Percentiles rank a stretch among this genome's conserved stretches.
Evolutionary conservation across 2,113 vertebrate species (phyloP).

Genomic region (Spheniscus mendiculus): DNA sequence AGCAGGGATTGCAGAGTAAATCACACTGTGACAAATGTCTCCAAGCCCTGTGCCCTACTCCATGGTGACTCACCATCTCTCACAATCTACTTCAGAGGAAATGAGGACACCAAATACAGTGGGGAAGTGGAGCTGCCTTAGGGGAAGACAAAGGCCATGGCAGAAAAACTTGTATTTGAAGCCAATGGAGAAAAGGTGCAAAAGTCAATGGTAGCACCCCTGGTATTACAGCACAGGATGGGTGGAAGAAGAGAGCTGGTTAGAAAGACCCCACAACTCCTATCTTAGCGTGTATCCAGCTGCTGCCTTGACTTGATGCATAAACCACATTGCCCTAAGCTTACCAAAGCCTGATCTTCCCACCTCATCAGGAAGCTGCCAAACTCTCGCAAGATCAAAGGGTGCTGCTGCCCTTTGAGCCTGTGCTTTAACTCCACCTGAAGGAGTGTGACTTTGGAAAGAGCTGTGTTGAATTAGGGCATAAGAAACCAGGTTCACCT

Average conservation of each 20-base stretch:
- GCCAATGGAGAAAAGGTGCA: conserved; percentile 20
- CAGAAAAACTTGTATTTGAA: conserved; percentile 26
- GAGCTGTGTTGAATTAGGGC: neutral
- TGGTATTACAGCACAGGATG: neutral
- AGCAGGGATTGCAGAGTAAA: neutral
- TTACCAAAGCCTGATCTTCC: neutral
- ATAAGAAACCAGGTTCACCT: neutral
- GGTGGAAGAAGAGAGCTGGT: neutral
- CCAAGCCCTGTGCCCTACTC: neutral
- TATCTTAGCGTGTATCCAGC: neutral
- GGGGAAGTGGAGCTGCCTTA: conserved; percentile 49
- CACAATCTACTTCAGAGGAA: conserved; percentile 11
- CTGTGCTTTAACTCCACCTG: neutral
- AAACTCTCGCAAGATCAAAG: neutral
- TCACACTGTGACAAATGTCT: neutral
- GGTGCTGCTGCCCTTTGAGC: neutral
- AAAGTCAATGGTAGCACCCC: neutral
- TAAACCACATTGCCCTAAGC: neutral
- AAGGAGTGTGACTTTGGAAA: neutral
- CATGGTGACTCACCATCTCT: neutral
- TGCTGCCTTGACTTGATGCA: neutral
- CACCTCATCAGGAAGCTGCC: neutral
- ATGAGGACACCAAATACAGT: conserved; percentile 1
- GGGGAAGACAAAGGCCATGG: conserved; percentile 41
- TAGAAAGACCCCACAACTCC: neutral